A percentile compares a stretch with the other conserved stretches of the same genome.
These are phyloP conservation scores for Epistrophe eligans DNA, from an alignment of 2,888 invertebrate genomes.

Conservation along the genomic window DNA sequence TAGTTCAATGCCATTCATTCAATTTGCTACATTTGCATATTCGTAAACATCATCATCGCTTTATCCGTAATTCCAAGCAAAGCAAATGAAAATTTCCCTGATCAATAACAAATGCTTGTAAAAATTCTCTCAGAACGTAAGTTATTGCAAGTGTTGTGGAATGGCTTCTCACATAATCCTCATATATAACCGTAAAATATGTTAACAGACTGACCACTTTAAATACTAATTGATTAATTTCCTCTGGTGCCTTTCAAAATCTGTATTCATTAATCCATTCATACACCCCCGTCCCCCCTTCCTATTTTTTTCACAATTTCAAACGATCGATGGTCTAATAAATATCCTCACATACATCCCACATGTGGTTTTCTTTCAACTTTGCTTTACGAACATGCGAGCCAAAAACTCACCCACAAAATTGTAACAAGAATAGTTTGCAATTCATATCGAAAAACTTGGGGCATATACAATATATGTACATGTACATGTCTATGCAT, in stretches of 20 bases:
- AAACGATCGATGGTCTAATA: slow-evolving; percentile 29
- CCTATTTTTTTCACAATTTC: background rate
- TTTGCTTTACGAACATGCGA: slow-evolving; percentile 8
- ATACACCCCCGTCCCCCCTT: background rate
- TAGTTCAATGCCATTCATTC: no score
- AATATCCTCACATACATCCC: slow-evolving; percentile 45
- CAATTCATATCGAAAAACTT: slow-evolving; percentile 10
- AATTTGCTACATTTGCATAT: no score
- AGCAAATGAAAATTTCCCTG: no score
- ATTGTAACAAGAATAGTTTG: background rate
- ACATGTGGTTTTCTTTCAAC: slow-evolving; percentile 32
- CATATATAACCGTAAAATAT: background rate
- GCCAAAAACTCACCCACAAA: slow-evolving; percentile 51
- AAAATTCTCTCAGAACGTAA: no score
- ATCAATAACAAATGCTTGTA: no score
- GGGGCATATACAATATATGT: no score
- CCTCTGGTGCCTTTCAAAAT: slow-evolving; percentile 14
- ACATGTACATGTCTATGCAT: background rate
- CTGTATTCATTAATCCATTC: slow-evolving; percentile 1
- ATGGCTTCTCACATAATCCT: background rate
- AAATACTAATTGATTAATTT: slow-evolving; percentile 34
- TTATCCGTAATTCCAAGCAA: no score
- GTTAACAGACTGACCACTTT: slow-evolving; percentile 4
- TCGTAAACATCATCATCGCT: no score
- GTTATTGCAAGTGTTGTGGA: no score